Evolutionary conservation across 2,113 vertebrate species (phyloP), one percentile per base, ranked within the genome.

Genomic region (human): DNA sequence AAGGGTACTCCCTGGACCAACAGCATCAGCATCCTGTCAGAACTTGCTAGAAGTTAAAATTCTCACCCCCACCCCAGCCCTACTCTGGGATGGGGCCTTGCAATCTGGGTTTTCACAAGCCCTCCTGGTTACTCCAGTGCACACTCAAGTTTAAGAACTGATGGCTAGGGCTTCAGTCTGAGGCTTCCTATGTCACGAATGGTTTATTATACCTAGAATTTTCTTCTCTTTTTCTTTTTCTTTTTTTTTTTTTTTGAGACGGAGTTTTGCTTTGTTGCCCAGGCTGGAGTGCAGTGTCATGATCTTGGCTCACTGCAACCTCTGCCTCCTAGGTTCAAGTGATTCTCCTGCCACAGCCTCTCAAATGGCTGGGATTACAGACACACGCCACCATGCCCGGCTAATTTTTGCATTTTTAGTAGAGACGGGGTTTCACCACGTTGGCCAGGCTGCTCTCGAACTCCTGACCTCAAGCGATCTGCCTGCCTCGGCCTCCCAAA

Each of bases 161-260:
- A 61, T 0, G 23, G 59, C 10, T 13, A 30, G 30, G 23, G 52
- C 48, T 50, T 76, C 81, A 38, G 35, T 30, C 23, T 7, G 45
- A 80, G 22, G 20, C 57, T 81, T 30, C 25, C 59, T 48, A 35
- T 35, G 38, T 72, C 59, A 11, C 16, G 48, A 30, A 6, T 32
- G 30, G 10, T 70, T 84, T n/a, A 35, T 76, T 30, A n/a, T 79
- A 80, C 68, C 64, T 61, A 80, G 84, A 90, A 75, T 75, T 43
- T 43, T 75, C 23, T 43, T 30, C 30, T 11, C 17, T 55, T 2
- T 55, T 17, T 18, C 14, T 13, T 7, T 64, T 32, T 30, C 2
- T 14, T 66, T 55, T 10, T 13, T 7, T 64, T 32, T 30, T 2
- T 14, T 66, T 72, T 72, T 38, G 68, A 22, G 9, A 38, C 8